Conservation (phyloP, 2,888 invertebrate genomes). For the Melanostoma scalare region DNA sequence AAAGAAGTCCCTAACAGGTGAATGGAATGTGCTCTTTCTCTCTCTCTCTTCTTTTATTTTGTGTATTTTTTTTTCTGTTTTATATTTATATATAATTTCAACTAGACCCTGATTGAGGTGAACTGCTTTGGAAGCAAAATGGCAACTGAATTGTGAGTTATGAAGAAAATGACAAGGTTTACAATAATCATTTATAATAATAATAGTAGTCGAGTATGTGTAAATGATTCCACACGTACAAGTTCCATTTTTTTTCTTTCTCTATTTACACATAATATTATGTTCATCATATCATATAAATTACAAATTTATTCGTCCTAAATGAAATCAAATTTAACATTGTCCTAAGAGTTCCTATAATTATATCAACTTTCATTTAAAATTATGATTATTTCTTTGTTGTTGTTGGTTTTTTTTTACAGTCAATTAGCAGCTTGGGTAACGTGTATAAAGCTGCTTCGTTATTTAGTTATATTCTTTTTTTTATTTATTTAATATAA, state of each 20-base stretch:
- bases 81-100: slow-evolving; percentile 2
- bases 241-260: slow-evolving; percentile 19
- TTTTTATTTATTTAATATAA: not conserved
- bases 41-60: slow-evolving; percentile 49
- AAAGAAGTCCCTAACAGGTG: slow-evolving; percentile 41
- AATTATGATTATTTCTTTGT: slow-evolving; percentile 19
- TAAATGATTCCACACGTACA: slow-evolving; percentile 40
- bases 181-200: slow-evolving; percentile 31
- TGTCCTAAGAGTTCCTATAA: slow-evolving; percentile 21
- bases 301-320: slow-evolving; percentile 64
- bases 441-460: slow-evolving; percentile 66
- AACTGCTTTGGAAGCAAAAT: slow-evolving; percentile 63
- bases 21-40: slow-evolving; percentile 54
- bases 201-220: slow-evolving; percentile 47
- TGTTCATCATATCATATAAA: slow-evolving; percentile 46
- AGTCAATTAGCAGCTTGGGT: slow-evolving; percentile 65
- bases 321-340: slow-evolving; percentile 60
- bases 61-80: not conserved
- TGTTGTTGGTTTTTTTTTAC: slow-evolving; percentile 60
- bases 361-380: slow-evolving; percentile 31
- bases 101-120: not conserved
- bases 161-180: slow-evolving; percentile 63
- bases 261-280: slow-evolving; percentile 65
- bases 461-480: slow-evolving; percentile 27
- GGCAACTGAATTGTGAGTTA: slow-evolving; percentile 64